phyloP scores from a whole-genome alignment of 1,140 invertebrate genomes.

The Campodea augens region DNA sequence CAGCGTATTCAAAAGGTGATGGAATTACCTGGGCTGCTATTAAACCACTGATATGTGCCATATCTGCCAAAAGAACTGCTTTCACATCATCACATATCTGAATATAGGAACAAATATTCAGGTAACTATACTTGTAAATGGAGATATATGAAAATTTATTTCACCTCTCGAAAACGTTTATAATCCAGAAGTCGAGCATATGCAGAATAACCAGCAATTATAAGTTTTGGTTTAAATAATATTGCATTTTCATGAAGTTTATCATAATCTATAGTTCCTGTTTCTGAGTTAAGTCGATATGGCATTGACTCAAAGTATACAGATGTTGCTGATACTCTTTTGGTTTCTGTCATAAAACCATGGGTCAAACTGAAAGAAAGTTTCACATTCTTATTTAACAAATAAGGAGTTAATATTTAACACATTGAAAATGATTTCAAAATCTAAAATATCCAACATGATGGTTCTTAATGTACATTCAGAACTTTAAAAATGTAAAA shows the following conservation, averaged over 20 bases:
- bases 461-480: too few species aligned
- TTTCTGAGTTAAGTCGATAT: constrained; percentile 69
- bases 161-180: constrained; percentile 70
- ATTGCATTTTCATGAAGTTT: constrained; percentile 58
- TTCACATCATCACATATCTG: constrained; percentile 68
- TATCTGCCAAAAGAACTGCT: constrained; percentile 77
- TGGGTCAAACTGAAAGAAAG: too few species aligned
- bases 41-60: constrained; percentile 85
- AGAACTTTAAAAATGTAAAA: too few species aligned
- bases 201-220: constrained; percentile 82
- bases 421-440: too few species aligned
- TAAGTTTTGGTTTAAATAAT: constrained; percentile 79
- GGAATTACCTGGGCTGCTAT: constrained; percentile 73
- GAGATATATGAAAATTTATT: too few species aligned
- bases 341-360: constrained; percentile 74
- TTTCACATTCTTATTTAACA: too few species aligned
- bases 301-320: constrained; percentile 98
- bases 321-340: constrained; percentile 92
- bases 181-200: constrained; percentile 60
- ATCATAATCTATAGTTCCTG: constrained; percentile 90
- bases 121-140: too few species aligned
- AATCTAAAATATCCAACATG: too few species aligned
- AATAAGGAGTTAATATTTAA: too few species aligned
- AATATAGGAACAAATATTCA: too few species aligned
- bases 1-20: constrained; percentile 80